These are phyloP conservation scores for Bombus fervidus DNA, from an alignment of 1,140 invertebrate species.

Conservation along the genomic window DNA sequence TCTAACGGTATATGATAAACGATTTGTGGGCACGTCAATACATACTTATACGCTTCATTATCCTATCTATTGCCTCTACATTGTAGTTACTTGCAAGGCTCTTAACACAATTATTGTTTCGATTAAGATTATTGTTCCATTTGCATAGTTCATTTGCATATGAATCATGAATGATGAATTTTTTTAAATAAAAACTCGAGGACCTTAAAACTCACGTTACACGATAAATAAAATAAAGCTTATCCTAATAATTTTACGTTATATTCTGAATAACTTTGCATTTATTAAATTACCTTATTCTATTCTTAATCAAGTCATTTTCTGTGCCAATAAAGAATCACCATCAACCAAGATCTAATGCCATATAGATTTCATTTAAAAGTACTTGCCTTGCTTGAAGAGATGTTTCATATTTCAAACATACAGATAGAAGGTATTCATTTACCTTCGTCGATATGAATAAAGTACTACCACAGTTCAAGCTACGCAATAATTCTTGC, in stretches of 20 bases:
- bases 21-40: conserved; percentile 53
- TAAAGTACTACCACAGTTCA: conserved; percentile 50
- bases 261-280: conserved; percentile 24
- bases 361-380: conserved; percentile 50
- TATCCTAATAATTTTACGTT: conserved; percentile 40
- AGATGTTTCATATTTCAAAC: conserved; percentile 27
- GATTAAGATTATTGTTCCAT: conserved; percentile 64
- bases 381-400: conserved; percentile 41
- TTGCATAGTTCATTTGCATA: conserved; percentile 48
- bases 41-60: conserved; percentile 54
- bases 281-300: conserved; percentile 33
- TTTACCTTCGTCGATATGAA: conserved; percentile 53
- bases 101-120: conserved; percentile 59
- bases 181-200: conserved; percentile 54
- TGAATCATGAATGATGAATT: conserved; percentile 32
- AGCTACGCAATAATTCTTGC: conserved; percentile 37
- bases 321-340: conserved; percentile 42
- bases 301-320: conserved; percentile 34
- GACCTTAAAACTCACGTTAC: conserved; percentile 57
- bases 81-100: conserved; percentile 46
- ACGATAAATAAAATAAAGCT: conserved; percentile 49
- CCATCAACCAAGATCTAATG: conserved; percentile 56
- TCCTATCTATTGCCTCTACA: conserved; percentile 49
- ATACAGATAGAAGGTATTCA: conserved; percentile 32
- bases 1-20: conserved; percentile 53